Conservation (phyloP, 2,888 invertebrate genomes). For the Synergus itoensis region DNA sequence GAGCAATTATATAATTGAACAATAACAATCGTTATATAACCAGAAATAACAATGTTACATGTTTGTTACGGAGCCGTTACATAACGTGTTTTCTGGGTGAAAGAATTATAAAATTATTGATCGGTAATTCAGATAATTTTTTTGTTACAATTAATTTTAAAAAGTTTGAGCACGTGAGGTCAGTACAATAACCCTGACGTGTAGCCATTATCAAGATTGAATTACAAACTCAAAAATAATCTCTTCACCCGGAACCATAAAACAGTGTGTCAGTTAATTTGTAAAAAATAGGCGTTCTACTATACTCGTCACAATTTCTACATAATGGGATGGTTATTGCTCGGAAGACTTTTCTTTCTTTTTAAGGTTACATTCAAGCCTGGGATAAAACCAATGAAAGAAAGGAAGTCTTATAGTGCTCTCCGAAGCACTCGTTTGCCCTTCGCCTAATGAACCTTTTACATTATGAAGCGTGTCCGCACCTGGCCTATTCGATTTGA, state of each 20-base stretch:
- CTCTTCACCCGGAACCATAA: background rate
- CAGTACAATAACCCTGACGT: background rate
- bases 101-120: no score
- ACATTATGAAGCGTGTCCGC: constrained; percentile 45
- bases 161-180: no score
- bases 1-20: no score
- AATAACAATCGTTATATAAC: no score
- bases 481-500: constrained; percentile 47
- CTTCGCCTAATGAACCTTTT: constrained; percentile 45
- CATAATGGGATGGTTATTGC: constrained; percentile 42
- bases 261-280: constrained; percentile 19
- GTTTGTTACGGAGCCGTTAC: no score
- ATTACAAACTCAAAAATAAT: background rate
- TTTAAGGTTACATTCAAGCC: background rate
- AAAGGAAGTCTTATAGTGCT: constrained; percentile 39
- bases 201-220: background rate
- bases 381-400: constrained; percentile 44
- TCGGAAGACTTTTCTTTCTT: constrained; percentile 39
- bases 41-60: no score
- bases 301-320: constrained; percentile 26
- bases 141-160: no score
- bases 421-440: constrained; percentile 38
- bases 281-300: constrained; percentile 12
- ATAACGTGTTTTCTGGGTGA: no score
- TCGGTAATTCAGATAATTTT: no score